A percentile compares a stretch with the other conserved stretches of the same genome.
phyloP scores from a whole-genome alignment of 2,888 invertebrate genomes.

The Rhyacophila evoluta region DNA sequence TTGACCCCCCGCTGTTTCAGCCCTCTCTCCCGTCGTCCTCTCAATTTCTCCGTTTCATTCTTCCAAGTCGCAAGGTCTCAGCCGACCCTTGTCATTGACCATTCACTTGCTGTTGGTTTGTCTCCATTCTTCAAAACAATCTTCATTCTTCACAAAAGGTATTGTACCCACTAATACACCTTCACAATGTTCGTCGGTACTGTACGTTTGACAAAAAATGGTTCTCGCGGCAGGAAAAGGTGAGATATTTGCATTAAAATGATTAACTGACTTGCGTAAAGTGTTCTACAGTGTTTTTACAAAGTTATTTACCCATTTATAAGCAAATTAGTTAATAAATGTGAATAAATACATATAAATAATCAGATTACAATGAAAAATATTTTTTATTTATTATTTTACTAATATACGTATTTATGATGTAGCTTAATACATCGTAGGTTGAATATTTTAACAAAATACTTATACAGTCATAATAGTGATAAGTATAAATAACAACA shows the following conservation, averaged over 20 bases:
- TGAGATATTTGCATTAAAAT: constrained; percentile 24
- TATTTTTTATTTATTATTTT: no score
- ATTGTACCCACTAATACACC: not conserved
- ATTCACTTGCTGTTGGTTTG: constrained; percentile 25
- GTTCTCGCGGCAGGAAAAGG: constrained; percentile 4
- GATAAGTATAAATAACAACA: no score
- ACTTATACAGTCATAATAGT: no score
- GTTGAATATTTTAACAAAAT: no score
- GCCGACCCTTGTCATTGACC: constrained; percentile 20
- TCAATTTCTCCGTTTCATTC: not conserved
- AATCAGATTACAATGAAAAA: no score
- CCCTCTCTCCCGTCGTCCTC: not conserved
- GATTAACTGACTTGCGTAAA: not conserved
- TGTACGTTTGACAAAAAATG: not conserved
- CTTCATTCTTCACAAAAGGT: constrained; percentile 12
- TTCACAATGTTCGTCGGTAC: not conserved
- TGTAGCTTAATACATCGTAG: no score
- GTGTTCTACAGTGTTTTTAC: not conserved
- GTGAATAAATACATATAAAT: no score
- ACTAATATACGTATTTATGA: no score
- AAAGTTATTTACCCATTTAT: no score
- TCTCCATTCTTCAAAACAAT: constrained; percentile 28
- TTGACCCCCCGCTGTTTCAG: not conserved
- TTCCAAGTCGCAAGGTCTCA: not conserved
- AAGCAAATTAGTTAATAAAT: no score